Percentiles rank a stretch among this genome's conserved stretches.
phyloP scores from a whole-genome alignment of 2,888 invertebrate genomes.

The Hipparchia sbordonii region DNA sequence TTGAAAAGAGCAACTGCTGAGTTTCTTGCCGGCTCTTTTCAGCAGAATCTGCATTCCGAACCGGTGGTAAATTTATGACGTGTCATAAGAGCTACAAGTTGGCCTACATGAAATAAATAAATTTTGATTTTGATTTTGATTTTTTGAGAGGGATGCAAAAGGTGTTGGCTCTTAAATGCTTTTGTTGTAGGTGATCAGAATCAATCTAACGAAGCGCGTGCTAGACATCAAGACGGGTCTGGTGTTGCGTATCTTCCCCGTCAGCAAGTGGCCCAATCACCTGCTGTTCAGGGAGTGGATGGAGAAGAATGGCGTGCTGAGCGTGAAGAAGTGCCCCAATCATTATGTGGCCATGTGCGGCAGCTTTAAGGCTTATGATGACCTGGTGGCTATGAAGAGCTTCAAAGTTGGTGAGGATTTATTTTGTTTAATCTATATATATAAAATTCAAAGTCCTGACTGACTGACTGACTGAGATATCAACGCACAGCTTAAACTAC shows the following conservation, averaged over 20 bases:
- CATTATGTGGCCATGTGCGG: slow-evolving; percentile 44
- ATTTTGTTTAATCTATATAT: background rate
- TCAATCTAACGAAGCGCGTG: slow-evolving; percentile 50
- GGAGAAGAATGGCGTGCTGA: slow-evolving; percentile 42
- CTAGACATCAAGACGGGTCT: slow-evolving; percentile 45
- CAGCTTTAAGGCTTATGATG: slow-evolving; percentile 47
- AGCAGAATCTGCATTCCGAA: too few relatives aligned
- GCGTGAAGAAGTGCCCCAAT: slow-evolving; percentile 46
- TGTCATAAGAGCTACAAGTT: too few relatives aligned
- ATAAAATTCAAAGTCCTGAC: too few relatives aligned
- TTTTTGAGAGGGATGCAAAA: too few relatives aligned
- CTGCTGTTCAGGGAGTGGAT: slow-evolving; percentile 44
- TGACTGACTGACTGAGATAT: too few relatives aligned
- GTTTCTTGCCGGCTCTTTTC: too few relatives aligned
- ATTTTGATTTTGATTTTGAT: too few relatives aligned
- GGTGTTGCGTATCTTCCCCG: slow-evolving; percentile 46
- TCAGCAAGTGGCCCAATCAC: slow-evolving; percentile 40
- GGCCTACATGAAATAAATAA: too few relatives aligned
- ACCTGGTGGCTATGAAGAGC: slow-evolving; percentile 38
- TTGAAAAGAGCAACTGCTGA: too few relatives aligned
- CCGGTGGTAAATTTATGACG: too few relatives aligned
- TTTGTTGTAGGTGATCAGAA: slow-evolving; percentile 47
- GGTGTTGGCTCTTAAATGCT: background rate
- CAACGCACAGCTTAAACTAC: too few relatives aligned
- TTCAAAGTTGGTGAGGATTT: slow-evolving; percentile 36